Evolutionary conservation across 2,113 vertebrate genomes (phyloP), one percentile per base, ranked within the genome.

Genomic region (Daboia siamensis): DNA sequence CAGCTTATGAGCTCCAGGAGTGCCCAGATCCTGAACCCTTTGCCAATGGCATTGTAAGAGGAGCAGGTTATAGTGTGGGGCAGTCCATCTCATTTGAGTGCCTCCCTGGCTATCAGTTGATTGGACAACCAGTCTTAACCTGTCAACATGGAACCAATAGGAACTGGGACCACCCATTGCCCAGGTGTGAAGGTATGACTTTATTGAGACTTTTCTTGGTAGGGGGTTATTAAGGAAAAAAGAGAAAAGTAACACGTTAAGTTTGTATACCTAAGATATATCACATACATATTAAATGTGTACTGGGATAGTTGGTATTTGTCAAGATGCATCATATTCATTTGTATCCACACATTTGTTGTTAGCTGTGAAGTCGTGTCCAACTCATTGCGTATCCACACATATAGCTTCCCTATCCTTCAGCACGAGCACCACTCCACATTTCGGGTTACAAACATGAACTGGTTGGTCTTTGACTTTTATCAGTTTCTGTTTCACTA

Each of bases 31-130:
- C 99, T 0, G 99, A 99, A 80, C 99, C 99, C 4, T 99, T 99
- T 96, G 98, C 96, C 3, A 98, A 99, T 1, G 99, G 99, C 0
- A 97, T 99, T 7, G 99, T 99, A 11, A 98, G 99, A 91, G 99
- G 99, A n/a, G 98, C 99, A 0, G 99, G 99, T 39, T 99, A 97
- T 97, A 99, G 99, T 2, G 99, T 99, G 1, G 99, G 99, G 52
- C 99, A 99, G 93, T 99, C 99, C 39, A 99, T 99, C 96, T 99
- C 99, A 69, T 99, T 99, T 0, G 99, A 99, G 96, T 99, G 99
- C 90, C 97, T 98, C 80, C 98, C 98, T 0, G 99, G 99, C 13
- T 99, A 98, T 96, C 98, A 98, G 1, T 98, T 99, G 3, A 97
- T 97, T 88, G 99, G 99, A 21, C 97, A 99, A 86, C 97, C 99